These are phyloP conservation scores for Darevskia mixta DNA, from an alignment of 2,797 vertebrate species.

Conservation along the genomic window DNA sequence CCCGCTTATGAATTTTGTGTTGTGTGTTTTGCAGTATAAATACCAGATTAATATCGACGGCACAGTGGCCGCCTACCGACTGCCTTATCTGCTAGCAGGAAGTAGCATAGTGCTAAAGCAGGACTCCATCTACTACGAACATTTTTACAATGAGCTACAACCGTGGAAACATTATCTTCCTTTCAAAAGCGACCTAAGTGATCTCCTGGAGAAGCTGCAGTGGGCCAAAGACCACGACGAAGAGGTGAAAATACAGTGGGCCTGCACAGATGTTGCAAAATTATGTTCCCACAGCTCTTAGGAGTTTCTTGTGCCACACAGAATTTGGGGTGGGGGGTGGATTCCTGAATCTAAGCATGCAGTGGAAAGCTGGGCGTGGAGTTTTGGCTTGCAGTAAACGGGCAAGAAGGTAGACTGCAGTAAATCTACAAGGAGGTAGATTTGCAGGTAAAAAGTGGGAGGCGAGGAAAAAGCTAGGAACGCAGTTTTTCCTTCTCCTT, in stretches of 20 bases:
- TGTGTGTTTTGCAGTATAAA: slow-evolving; percentile 87
- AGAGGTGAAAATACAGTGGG: slow-evolving; percentile 80
- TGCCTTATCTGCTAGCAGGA: slow-evolving; percentile 94
- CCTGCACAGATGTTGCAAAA: not conserved
- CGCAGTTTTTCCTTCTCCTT: not conserved
- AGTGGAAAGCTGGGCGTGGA: no score
- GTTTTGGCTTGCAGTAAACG: no score
- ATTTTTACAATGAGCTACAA: slow-evolving; percentile 92
- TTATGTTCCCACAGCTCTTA: not conserved
- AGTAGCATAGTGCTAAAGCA: slow-evolving; percentile 96
- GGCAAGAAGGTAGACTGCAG: no score
- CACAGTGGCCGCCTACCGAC: slow-evolving; percentile 94
- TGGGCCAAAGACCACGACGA: slow-evolving; percentile 94
- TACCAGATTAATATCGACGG: slow-evolving; percentile 98
- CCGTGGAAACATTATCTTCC: slow-evolving; percentile 97
- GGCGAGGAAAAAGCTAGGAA: no score
- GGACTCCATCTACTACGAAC: slow-evolving; percentile 96
- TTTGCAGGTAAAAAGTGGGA: no score
- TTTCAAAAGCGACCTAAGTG: slow-evolving; percentile 89
- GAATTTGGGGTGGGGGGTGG: not conserved
- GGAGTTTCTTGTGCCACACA: not conserved
- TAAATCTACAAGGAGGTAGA: no score
- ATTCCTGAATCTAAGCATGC: not conserved
- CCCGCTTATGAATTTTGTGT: slow-evolving; percentile 36
- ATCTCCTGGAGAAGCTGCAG: slow-evolving; percentile 92